A percentile compares a stretch with the other conserved stretches of the same genome.
These are phyloP conservation scores for Microctenopoma steveboyesi DNA, from an alignment of 2,797 vertebrate genomes.

Conservation along the genomic window DNA sequence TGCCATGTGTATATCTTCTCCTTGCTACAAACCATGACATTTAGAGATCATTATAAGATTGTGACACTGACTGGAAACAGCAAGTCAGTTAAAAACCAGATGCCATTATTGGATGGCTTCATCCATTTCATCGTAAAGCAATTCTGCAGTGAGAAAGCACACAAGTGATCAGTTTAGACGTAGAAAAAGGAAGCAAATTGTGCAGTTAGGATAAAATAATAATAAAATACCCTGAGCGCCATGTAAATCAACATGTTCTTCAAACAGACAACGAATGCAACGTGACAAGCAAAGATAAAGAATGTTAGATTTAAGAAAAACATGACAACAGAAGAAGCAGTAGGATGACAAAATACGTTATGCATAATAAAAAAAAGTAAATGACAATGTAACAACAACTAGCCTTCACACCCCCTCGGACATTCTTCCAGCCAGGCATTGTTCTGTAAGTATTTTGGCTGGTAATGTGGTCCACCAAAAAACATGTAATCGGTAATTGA, in stretches of 20 bases:
- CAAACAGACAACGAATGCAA: constrained; percentile 26
- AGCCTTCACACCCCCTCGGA: constrained; percentile 29
- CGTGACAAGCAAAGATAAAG: constrained; percentile 21
- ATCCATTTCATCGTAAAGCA: constrained; percentile 26
- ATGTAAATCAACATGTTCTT: constrained; percentile 30
- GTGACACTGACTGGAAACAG: constrained; percentile 58
- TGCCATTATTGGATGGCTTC: constrained; percentile 42
- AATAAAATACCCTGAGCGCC: constrained; percentile 7
- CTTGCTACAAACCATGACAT: constrained; percentile 62
- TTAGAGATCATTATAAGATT: constrained; percentile 74
- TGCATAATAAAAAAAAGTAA: constrained; percentile 35
- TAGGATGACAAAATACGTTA: constrained; percentile 17
- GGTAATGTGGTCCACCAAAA: constrained; percentile 25
- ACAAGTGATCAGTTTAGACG: constrained; percentile 11
- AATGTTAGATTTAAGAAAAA: constrained; percentile 22
- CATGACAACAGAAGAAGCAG: constrained; percentile 13
- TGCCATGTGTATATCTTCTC: constrained; percentile 23
- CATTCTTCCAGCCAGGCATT: constrained; percentile 19
- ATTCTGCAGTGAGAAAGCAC: constrained; percentile 41
- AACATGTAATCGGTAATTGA: constrained; percentile 52
- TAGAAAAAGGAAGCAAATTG: constrained; percentile 6
- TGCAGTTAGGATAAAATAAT: background rate
- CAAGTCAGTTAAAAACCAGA: constrained; percentile 47
- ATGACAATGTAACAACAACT: constrained; percentile 22
- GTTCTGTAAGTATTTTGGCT: constrained; percentile 24